A percentile compares a stretch with the other conserved stretches of the same genome.
Evolutionary conservation across 2,113 vertebrate species (phyloP).

Genomic region (Dascyllus trimaculatus): DNA sequence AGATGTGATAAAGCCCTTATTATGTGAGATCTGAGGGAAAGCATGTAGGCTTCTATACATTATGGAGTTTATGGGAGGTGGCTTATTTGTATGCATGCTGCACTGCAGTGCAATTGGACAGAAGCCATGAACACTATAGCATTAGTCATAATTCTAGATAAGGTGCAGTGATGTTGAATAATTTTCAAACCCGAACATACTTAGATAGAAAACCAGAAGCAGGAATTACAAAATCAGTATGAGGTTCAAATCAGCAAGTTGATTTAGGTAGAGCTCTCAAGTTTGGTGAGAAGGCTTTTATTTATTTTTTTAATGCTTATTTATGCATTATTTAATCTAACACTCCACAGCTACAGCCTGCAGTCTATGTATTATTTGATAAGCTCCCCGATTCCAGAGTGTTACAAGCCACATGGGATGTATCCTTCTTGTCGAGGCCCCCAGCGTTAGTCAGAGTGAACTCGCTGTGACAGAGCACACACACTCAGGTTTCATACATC

Average conservation of each 20-base stretch:
- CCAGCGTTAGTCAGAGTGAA: constrained; percentile 26
- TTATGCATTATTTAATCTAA: constrained; percentile 45
- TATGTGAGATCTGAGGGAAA: neutral
- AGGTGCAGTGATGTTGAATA: neutral
- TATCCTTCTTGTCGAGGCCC: constrained; percentile 21
- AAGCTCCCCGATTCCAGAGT: constrained; percentile 39
- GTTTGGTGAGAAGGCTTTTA: constrained; percentile 7
- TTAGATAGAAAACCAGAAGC: neutral
- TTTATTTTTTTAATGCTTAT: constrained; percentile 24
- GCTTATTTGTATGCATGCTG: constrained; percentile 14
- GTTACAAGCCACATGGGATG: constrained; percentile 50
- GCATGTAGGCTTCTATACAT: neutral
- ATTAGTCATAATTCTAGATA: neutral
- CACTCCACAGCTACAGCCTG: constrained; percentile 27
- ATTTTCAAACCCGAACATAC: neutral
- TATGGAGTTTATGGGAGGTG: constrained; percentile 6
- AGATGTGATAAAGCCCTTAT: neutral
- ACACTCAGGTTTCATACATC: neutral
- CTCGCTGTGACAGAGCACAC: constrained; percentile 23
- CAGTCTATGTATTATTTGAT: constrained; percentile 46
- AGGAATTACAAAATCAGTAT: neutral
- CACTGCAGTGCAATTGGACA: neutral
- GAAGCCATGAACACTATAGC: neutral
- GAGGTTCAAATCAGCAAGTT: neutral
- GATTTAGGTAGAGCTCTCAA: neutral